Base-by-base conservation (phyloP, 92 coral and sea anemone genomes). In the Bergia puertoricense region DNA sequence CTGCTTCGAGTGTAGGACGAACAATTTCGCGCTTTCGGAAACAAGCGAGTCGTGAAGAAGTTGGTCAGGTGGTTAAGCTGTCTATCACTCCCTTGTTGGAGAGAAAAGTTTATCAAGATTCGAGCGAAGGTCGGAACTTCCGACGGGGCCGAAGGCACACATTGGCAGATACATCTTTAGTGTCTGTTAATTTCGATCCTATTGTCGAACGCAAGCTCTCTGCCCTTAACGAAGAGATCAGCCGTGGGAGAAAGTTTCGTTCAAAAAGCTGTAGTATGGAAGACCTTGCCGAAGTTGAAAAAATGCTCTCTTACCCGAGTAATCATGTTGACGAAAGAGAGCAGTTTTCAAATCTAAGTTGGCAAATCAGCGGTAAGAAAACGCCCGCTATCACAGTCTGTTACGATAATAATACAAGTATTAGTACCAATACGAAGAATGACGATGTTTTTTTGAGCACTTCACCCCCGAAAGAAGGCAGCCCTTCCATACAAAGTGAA, bases 1-100 rank as follows among this genome's bases (percentile, higher is more conserved):
- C 86, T 2, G 86, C 86, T 1, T 82, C 86, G 7, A 13, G 76
- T 67, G 86, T 82, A 14, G 62, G 44, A n/a, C 41, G 86, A 68
- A 82, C 86, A 8, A 82, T 66, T 45, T 6, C 62, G 37, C 62
- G 62, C 11, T 82, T 67, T 22, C 39, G 86, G 20, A 82, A 66
- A 15, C 86, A 68, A 22, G 44, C 86, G 42, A 22, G 16, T n/a
- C 44, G 77, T 14, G 75, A 81, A 20, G 59, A 67, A 6, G 8
- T 5, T n/a, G 86, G 86, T 11, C 56, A 67, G 57, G 76, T 82
- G 7, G 86, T 82, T 3, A 67, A 82, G 11, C 59, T 82, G 75
- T 66, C 86, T 5, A 18, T 43, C 30, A 11, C 86, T 18, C 36
- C 86, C 2, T 18, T 23, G 23, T 9, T 81, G 39, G 57, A 81